Percentiles rank a stretch among this genome's conserved stretches.
phyloP scores from a whole-genome alignment of 2,797 vertebrate species.

The Helostoma temminkii region DNA sequence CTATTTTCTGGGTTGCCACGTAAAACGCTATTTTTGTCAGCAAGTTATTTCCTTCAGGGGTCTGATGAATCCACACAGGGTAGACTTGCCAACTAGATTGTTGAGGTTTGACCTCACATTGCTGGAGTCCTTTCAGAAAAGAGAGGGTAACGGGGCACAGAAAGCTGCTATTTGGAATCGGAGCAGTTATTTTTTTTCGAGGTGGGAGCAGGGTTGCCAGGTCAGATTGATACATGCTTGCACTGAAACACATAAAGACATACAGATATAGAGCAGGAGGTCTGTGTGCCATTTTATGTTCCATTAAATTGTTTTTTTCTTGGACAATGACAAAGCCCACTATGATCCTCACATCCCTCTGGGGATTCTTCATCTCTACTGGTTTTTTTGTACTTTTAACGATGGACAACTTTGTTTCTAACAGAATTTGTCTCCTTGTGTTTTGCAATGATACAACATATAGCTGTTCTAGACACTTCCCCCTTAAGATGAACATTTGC shows the following conservation, averaged over 20 bases:
- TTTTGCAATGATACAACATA: no score
- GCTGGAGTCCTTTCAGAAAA: background rate
- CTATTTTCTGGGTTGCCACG: constrained; percentile 14
- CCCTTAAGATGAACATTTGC: no score
- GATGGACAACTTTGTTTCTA: no score
- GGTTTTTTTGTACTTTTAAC: no score
- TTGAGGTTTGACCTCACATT: constrained; percentile 32
- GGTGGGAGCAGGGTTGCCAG: background rate
- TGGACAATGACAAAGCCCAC: no score
- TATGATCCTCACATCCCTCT: no score
- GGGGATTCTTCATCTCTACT: no score
- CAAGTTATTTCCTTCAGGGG: constrained; percentile 10
- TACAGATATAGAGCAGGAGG: background rate
- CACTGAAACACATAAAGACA: background rate
- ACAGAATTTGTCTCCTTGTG: no score
- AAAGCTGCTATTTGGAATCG: background rate
- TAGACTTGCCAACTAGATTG: constrained; percentile 5
- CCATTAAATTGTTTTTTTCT: no score
- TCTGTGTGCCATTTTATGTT: background rate
- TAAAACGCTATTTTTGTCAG: constrained; percentile 9
- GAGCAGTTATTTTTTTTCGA: background rate
- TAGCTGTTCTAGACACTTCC: no score
- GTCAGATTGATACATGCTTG: background rate
- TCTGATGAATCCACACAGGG: background rate
- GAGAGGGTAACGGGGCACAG: no score